These are phyloP conservation scores for Callospermophilus lateralis DNA, from an alignment of 2,113 vertebrate species.

Conservation along the genomic window DNA sequence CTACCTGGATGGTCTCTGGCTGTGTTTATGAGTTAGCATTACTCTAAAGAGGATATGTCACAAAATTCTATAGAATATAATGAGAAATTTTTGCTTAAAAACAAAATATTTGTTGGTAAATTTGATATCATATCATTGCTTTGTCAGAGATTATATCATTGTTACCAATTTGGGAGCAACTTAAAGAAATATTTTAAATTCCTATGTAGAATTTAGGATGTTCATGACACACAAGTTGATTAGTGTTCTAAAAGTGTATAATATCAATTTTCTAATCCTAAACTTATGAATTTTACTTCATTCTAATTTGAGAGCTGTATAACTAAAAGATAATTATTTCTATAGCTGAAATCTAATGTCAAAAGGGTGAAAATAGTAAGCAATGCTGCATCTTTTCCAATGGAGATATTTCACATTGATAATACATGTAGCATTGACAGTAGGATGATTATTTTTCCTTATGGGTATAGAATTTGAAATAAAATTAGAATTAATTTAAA, in stretches of 20 bases:
- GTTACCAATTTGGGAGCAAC: not conserved
- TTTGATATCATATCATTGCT: no score
- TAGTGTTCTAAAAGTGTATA: not conserved
- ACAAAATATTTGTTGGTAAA: not conserved
- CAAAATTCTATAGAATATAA: not conserved
- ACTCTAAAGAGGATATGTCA: not conserved
- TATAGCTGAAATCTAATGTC: not conserved
- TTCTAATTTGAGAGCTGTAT: not conserved
- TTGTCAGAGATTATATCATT: not conserved
- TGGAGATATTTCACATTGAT: not conserved
- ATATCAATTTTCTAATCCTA: not conserved
- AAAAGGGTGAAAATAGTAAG: not conserved
- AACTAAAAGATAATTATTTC: not conserved
- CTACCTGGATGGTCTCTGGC: not conserved
- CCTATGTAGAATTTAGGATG: not conserved
- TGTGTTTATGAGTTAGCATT: not conserved
- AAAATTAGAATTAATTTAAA: conserved; percentile 36
- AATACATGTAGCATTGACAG: not conserved
- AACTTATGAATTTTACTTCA: not conserved
- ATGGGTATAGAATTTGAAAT: conserved; percentile 61
- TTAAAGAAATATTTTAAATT: not conserved
- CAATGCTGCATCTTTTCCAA: not conserved
- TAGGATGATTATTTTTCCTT: not conserved
- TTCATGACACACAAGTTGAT: not conserved
- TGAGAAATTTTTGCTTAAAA: not conserved